Conservation (phyloP, 2,888 invertebrate species). For the Thysanoteuthis rhombus region DNA sequence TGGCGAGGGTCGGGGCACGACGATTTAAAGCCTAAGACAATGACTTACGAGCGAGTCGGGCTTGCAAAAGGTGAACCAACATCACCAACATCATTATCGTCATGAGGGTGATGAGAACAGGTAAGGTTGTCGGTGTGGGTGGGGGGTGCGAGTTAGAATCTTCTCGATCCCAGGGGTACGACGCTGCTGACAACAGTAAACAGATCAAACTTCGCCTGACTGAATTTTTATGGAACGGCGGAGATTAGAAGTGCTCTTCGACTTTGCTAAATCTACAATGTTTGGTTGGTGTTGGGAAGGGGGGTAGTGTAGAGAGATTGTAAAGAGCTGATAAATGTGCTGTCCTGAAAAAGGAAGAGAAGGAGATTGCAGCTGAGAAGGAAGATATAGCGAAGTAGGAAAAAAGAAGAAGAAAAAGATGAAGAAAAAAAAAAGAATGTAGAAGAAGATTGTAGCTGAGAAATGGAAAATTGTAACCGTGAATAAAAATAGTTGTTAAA, state of each 20-base stretch:
- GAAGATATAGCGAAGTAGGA: neutral
- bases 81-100: neutral
- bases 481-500: too few relatives aligned
- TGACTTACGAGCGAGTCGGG: neutral
- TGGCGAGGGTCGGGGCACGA: neutral
- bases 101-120: neutral
- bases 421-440: neutral
- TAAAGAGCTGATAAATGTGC: neutral
- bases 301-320: neutral
- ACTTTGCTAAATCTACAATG: neutral
- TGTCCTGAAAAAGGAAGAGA: neutral
- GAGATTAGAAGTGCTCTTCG: neutral
- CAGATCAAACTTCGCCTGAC: neutral
- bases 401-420: neutral
- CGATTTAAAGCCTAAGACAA: neutral
- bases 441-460: too few relatives aligned
- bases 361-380: neutral
- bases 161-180: neutral
- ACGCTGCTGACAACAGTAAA: neutral
- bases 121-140: neutral
- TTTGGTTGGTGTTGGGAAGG: neutral
- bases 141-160: neutral
- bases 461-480: too few relatives aligned
- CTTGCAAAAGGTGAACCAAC: neutral
- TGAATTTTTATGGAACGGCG: neutral